Evolutionary conservation across 2,797 vertebrate species (phyloP).

Genomic region (Neomorphus geoffroyi): DNA sequence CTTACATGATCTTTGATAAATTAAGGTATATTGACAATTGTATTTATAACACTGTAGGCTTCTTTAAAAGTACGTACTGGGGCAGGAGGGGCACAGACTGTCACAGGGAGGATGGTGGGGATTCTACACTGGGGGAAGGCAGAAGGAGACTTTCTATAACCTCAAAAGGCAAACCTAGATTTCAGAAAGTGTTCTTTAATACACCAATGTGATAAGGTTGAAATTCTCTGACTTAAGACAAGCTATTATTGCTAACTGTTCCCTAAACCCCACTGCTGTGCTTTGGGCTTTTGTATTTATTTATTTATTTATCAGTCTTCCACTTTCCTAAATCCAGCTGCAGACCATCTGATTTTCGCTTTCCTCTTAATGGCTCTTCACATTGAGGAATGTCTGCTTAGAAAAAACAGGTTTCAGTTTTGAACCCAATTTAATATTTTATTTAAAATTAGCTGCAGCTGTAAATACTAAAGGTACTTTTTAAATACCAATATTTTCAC

Average conservation of each 20-base stretch:
- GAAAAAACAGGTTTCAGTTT: neutral
- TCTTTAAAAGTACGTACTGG: neutral
- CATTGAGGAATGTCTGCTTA: neutral
- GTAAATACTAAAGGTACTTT: neutral
- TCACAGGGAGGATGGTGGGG: neutral
- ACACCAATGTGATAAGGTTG: constrained; percentile 71
- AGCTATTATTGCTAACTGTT: constrained; percentile 79
- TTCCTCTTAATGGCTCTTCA: neutral
- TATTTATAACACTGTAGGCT: neutral
- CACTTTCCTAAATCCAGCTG: neutral
- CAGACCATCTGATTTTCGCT: neutral
- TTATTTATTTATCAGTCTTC: constrained; percentile 53
- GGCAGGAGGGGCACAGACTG: neutral
- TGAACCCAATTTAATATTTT: neutral
- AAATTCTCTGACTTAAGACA: constrained; percentile 78
- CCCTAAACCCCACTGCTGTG: constrained; percentile 76
- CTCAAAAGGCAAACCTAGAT: neutral
- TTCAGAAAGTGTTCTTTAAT: constrained; percentile 80
- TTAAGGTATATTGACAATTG: neutral
- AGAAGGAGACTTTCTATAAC: neutral
- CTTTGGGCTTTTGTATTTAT: constrained; percentile 71
- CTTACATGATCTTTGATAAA: constrained; percentile 20
- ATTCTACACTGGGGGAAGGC: neutral
- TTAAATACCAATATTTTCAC: neutral
- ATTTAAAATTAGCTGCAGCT: neutral